Conservation (phyloP, 1,140 invertebrate species). For the Diploscapter pachys region DNA sequence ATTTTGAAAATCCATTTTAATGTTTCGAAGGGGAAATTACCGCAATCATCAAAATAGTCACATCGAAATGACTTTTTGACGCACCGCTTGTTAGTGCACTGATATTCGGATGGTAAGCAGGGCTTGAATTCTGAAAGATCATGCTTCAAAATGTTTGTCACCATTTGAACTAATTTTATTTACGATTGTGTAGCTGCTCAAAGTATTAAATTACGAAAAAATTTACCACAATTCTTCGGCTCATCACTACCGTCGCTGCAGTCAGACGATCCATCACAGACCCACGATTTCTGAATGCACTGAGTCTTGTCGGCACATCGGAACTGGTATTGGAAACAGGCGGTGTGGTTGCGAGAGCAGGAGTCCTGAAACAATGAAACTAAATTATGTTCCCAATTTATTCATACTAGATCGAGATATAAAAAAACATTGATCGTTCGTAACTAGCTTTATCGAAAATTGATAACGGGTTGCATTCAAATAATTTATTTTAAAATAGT, state of each 20-base stretch:
- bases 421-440: no score
- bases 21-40: background rate
- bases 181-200: no score
- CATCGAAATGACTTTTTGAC: constrained; percentile 71
- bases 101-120: constrained; percentile 84
- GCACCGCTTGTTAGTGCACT: constrained; percentile 86
- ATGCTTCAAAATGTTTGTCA: constrained; percentile 41
- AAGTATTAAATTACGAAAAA: no score
- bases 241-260: constrained; percentile 78
- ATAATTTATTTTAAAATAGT: no score
- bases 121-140: constrained; percentile 73
- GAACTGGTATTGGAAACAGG: constrained; percentile 82
- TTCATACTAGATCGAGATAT: no score
- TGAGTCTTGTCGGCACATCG: constrained; percentile 76
- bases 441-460: no score
- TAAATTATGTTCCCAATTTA: no score
- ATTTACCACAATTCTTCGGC: constrained; percentile 71
- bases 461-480: no score
- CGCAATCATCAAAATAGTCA: constrained; percentile 61
- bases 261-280: constrained; percentile 50
- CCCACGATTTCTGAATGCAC: constrained; percentile 71
- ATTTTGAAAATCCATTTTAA: no score
- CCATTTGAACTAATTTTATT: no score
- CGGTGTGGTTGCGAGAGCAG: constrained; percentile 61
- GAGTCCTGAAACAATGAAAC: constrained; percentile 63